These are phyloP conservation scores for Boleophthalmus pectinirostris DNA, from an alignment of 2,113 vertebrate species.

Conservation along the genomic window DNA sequence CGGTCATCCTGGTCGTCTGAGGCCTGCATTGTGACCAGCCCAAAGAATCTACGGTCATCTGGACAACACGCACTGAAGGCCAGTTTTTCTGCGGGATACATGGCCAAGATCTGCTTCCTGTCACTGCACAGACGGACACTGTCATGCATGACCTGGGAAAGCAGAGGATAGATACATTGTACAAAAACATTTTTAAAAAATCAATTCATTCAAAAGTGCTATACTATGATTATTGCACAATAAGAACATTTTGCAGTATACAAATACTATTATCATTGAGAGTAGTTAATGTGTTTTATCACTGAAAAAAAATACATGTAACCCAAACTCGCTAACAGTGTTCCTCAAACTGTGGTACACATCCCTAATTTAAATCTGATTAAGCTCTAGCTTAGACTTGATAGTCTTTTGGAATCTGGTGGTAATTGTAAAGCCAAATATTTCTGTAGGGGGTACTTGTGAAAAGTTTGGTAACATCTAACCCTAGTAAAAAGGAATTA, in stretches of 20 bases:
- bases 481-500: no score
- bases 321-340: no score
- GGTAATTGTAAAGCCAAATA: no score
- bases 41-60: constrained; percentile 92
- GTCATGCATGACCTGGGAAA: constrained; percentile 87
- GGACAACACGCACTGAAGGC: constrained; percentile 97
- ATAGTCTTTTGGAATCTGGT: no score
- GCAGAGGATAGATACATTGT: constrained; percentile 4
- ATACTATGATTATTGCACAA: neutral
- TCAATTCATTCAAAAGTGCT: no score
- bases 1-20: constrained; percentile 80
- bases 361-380: no score
- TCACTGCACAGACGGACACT: constrained; percentile 89
- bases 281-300: neutral
- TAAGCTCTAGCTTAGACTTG: no score
- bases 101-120: constrained; percentile 83
- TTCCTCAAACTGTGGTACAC: no score
- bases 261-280: neutral
- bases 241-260: neutral
- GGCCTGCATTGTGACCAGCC: constrained; percentile 95
- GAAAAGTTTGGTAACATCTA: no score
- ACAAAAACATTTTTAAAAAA: no score
- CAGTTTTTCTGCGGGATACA: constrained; percentile 94
- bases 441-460: no score
- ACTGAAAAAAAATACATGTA: neutral